phyloP scores from a whole-genome alignment of 2,113 vertebrate species.

The Todiramphus chloris region DNA sequence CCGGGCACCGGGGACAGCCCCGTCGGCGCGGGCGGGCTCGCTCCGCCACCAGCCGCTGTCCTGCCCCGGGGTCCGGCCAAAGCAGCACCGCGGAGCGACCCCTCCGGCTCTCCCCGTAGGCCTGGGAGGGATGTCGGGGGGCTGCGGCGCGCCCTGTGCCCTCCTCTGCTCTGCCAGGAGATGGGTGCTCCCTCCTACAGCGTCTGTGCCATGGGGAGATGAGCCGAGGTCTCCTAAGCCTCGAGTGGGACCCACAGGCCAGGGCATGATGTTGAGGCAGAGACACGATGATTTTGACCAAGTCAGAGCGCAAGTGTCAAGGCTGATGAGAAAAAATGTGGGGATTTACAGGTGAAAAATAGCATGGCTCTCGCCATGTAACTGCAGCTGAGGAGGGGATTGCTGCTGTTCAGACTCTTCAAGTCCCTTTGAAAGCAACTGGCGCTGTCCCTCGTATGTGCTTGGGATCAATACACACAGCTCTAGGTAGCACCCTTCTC shows the following conservation, averaged over 20 bases:
- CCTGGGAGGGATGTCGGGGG: neutral
- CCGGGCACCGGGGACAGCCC: neutral
- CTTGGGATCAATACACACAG: neutral
- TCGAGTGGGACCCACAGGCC: neutral
- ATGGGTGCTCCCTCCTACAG: neutral
- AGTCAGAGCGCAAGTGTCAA: neutral
- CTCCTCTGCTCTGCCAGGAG: neutral
- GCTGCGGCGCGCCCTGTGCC: neutral
- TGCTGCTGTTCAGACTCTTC: fast-evolving
- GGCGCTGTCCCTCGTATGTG: neutral
- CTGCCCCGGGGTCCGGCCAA: neutral
- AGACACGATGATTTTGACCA: neutral
- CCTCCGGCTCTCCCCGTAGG: neutral
- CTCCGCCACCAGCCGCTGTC: neutral
- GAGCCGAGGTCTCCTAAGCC: neutral
- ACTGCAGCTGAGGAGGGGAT: neutral
- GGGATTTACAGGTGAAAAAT: neutral
- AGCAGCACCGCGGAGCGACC: neutral
- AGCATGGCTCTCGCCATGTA: neutral
- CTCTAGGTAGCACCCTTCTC: neutral
- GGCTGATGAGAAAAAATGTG: neutral
- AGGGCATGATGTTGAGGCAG: fast-evolving
- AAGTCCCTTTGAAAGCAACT: neutral
- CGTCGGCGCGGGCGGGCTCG: neutral
- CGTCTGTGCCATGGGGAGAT: neutral